A percentile compares a stretch with the other conserved stretches of the same genome.
Conservation (phyloP, 2,113 vertebrate species). For the Pogonocichla stellata region DNA sequence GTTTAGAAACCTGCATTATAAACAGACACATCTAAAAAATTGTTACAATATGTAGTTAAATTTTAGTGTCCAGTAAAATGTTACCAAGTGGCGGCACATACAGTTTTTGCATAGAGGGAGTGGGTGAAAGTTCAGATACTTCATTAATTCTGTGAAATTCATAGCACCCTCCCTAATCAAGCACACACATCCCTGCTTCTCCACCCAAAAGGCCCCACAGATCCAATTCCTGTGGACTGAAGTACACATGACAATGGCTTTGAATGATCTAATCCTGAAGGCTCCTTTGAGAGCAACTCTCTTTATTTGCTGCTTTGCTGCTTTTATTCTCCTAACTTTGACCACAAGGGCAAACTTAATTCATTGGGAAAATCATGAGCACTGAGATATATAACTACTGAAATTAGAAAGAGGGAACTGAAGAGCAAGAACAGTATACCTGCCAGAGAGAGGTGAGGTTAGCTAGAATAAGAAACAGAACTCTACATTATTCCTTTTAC, state of each 20-base stretch:
- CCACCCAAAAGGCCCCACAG: background rate
- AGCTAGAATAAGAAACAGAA: background rate
- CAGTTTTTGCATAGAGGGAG: background rate
- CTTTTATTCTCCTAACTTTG: background rate
- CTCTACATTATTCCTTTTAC: background rate
- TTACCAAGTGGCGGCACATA: background rate
- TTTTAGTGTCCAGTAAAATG: background rate
- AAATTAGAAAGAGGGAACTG: background rate
- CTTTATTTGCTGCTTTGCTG: background rate
- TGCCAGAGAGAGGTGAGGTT: background rate
- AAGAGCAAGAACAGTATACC: background rate
- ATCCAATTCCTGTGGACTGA: background rate
- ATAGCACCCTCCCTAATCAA: background rate
- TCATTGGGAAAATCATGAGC: background rate
- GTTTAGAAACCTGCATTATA: background rate
- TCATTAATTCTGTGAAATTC: background rate
- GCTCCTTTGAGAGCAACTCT: background rate
- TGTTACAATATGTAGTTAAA: accelerated
- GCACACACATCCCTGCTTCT: background rate
- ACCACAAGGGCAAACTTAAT: background rate
- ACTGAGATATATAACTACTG: background rate
- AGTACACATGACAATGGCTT: background rate
- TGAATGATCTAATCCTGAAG: background rate
- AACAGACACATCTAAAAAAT: background rate
- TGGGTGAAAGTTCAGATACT: background rate